Evolutionary conservation across 2,113 vertebrate species (phyloP), one percentile per base, ranked within the genome.

Genomic region (Peromyscus polionotus): DNA sequence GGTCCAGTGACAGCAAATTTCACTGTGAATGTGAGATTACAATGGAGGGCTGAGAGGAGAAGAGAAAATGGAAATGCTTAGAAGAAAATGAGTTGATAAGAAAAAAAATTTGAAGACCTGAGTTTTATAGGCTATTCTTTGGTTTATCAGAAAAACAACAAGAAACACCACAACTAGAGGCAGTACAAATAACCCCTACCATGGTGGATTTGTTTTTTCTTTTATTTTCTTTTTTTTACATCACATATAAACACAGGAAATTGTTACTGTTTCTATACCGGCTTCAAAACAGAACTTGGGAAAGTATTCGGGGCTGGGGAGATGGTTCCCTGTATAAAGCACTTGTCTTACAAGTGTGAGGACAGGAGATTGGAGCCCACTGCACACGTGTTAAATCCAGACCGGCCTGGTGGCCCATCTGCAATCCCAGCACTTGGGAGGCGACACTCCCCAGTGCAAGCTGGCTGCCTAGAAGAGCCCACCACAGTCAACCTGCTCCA

Each of bases 1-100:
- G 31, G 45, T 61, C 59, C 39, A 91, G 73, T 80, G n/a, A 65
- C n/a, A 45, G 26, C 85, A 86, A 51, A 70, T 73, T 90, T 63
- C n/a, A 9, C 36, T 89, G 57, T n/a, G 28, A 88, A 80, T 59
- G 42, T 91, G 59, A 77, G n/a, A 91, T 89, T 80, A 61, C 70
- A 93, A 31, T 10, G 19, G 33, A 42, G 9, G 28, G 39, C 48
- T 72, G 24, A 94, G 86, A 81, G 75, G 54, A 4, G 51, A 88
- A 54, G 84, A 76, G 65, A 42, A 1, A 22, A 68, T 20, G 33
- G 9, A 90, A 92, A 19, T 45, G 36, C 20, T 54, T 28, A n/a
- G 36, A 84, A 88, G 13, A 7, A 28, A 77, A 95, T 14, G 4
- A 51, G 6, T 36, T n/a, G 4, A 42, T 70, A 79, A 36, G 51